Percentiles rank a stretch among this genome's conserved stretches.
These are phyloP conservation scores for Dynastes grantii DNA, from an alignment of 2,888 invertebrate species.

Conservation along the genomic window DNA sequence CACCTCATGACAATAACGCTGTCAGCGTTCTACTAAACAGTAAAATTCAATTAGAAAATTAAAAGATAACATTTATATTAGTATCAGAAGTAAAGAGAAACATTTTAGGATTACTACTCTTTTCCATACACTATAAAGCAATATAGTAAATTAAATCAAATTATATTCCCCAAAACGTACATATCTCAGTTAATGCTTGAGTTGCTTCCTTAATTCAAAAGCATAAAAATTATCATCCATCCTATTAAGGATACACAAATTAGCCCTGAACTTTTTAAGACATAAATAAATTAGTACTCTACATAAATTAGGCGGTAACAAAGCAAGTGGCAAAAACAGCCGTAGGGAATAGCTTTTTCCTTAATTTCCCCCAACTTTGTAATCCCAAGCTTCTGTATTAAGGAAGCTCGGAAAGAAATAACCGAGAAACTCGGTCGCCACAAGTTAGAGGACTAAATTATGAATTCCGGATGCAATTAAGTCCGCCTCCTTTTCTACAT, in stretches of 20 bases:
- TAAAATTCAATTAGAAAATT: too few species aligned
- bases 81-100: too few species aligned
- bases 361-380: constrained; percentile 41
- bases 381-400: background rate
- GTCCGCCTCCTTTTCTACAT: constrained; percentile 40
- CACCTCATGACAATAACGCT: too few species aligned
- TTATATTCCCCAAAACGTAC: too few species aligned
- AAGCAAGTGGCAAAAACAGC: constrained; percentile 45
- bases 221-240: constrained; percentile 23
- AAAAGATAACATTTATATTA: too few species aligned
- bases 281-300: constrained; percentile 28
- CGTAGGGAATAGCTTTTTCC: constrained; percentile 13
- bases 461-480: constrained; percentile 53
- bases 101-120: too few species aligned
- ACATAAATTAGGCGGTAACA: constrained; percentile 43
- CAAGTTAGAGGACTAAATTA: constrained; percentile 39
- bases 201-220: background rate
- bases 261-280: constrained; percentile 11
- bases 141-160: too few species aligned
- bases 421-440: background rate
- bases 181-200: background rate
- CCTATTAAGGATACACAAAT: constrained; percentile 39
- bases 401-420: background rate
- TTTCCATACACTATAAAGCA: too few species aligned
- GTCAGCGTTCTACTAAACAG: too few species aligned